These are phyloP conservation scores for Tryphoninae sp. DNA, from an alignment of 2,888 invertebrate species.

Conservation along the genomic window DNA sequence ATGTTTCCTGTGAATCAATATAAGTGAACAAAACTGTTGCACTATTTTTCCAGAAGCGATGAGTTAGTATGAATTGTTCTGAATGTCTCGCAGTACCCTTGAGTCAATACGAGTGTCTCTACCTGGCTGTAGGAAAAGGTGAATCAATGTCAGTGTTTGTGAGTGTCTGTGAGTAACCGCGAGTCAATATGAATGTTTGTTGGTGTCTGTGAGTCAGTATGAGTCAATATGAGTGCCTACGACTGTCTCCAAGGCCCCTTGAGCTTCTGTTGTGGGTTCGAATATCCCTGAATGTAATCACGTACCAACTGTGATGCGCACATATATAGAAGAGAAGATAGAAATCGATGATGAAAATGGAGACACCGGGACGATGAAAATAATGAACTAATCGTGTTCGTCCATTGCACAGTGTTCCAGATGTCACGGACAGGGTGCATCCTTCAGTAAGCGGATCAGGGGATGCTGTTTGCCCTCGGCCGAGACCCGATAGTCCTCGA, in stretches of 20 bases:
- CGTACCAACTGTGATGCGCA: neutral
- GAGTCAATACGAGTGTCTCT: neutral
- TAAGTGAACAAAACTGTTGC: neutral
- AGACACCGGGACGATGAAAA: slow-evolving; percentile 58
- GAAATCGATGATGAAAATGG: slow-evolving; percentile 36
- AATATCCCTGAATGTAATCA: neutral
- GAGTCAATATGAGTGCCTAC: neutral
- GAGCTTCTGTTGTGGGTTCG: neutral
- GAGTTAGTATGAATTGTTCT: neutral
- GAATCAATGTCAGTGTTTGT: neutral
- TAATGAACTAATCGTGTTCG: slow-evolving; percentile 63
- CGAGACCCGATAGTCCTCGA: slow-evolving; percentile 84
- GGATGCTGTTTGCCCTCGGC: slow-evolving; percentile 82
- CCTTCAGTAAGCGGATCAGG: slow-evolving; percentile 82
- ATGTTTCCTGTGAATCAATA: neutral
- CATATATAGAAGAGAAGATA: neutral
- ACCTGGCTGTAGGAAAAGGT: neutral
- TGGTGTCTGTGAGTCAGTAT: neutral
- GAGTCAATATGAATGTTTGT: neutral
- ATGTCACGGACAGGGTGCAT: slow-evolving; percentile 62
- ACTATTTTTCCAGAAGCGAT: neutral
- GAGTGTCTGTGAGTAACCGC: neutral
- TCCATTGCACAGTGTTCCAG: slow-evolving; percentile 58
- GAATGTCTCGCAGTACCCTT: neutral
- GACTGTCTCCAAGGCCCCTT: neutral